Evolutionary conservation across 2,888 invertebrate species (phyloP).

Genomic region (Andrena bucephala): DNA sequence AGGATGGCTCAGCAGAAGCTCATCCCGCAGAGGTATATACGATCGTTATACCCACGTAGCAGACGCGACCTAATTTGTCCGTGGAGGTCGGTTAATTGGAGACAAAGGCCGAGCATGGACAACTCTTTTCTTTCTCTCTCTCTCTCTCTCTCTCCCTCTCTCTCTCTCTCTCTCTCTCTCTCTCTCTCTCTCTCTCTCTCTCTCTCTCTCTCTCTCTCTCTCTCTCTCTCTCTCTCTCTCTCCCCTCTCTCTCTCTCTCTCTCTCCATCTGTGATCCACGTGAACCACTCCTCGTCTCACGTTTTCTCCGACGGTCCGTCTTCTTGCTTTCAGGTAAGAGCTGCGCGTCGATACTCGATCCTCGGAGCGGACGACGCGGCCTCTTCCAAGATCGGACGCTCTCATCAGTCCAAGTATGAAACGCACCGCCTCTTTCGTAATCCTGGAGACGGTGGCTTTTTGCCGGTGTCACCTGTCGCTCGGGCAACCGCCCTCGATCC

Average conservation of each 20-base stretch:
- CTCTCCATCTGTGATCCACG: neutral
- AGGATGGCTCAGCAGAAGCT: conserved; percentile 46
- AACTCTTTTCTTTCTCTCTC: conserved; percentile 28
- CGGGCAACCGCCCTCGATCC: conserved; percentile 74
- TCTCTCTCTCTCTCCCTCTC: neutral
- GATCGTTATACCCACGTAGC: conserved; percentile 64
- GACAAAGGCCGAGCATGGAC: conserved; percentile 68
- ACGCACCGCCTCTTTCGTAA: conserved; percentile 72
- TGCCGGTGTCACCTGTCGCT: conserved; percentile 79
- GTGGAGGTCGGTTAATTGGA: conserved; percentile 76
- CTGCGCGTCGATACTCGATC: conserved; percentile 40
- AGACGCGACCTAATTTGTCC: conserved; percentile 78
- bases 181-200: neutral
- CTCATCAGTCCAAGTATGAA: conserved; percentile 68
- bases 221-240: no score
- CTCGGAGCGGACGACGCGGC: conserved; percentile 18
- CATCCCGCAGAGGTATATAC: conserved; percentile 34
- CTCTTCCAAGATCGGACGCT: conserved; percentile 51
- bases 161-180: no score
- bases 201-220: neutral
- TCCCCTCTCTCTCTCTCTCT: conserved; percentile 4
- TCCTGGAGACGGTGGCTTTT: conserved; percentile 77
- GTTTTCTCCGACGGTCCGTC: conserved; percentile 38
- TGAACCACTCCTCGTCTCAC: conserved; percentile 25
- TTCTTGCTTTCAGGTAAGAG: conserved; percentile 41